These are phyloP conservation scores for Embiotoca jacksoni DNA, from an alignment of 2,113 vertebrate genomes.

Conservation along the genomic window DNA sequence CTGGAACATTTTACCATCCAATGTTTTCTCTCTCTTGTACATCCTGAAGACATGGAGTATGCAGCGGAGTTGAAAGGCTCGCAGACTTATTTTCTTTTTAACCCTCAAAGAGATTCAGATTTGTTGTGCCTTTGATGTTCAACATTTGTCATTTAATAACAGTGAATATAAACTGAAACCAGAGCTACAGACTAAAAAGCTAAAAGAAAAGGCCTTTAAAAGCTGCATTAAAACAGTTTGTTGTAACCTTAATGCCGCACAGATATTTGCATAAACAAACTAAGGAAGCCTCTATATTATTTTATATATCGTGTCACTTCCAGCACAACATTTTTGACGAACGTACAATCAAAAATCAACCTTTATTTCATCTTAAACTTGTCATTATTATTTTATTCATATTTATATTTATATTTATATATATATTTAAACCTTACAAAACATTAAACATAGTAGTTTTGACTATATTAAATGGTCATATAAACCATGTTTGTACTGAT, in stretches of 20 bases:
- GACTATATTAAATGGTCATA: too few species aligned
- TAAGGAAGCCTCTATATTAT: too few species aligned
- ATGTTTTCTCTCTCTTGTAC: slow-evolving; percentile 52
- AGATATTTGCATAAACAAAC: not conserved
- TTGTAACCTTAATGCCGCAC: not conserved
- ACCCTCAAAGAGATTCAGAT: slow-evolving; percentile 38
- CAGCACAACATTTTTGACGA: too few species aligned
- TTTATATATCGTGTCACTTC: too few species aligned
- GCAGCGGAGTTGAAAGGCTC: slow-evolving; percentile 50
- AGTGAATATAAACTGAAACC: not conserved
- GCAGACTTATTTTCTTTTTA: slow-evolving; percentile 44
- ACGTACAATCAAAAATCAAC: too few species aligned
- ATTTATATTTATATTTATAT: too few species aligned
- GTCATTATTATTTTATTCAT: too few species aligned
- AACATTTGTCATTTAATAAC: slow-evolving; percentile 44
- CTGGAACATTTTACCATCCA: slow-evolving; percentile 52
- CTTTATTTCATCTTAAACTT: too few species aligned
- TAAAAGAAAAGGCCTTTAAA: slow-evolving; percentile 4
- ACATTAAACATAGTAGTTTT: too few species aligned
- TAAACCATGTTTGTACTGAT: too few species aligned
- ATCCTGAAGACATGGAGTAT: slow-evolving; percentile 45
- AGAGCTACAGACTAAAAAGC: not conserved
- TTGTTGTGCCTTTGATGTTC: slow-evolving; percentile 41
- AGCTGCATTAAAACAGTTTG: not conserved
- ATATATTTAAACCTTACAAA: too few species aligned